These are phyloP conservation scores for Chelon labrosus DNA, from an alignment of 2,797 vertebrate species.

Conservation along the genomic window DNA sequence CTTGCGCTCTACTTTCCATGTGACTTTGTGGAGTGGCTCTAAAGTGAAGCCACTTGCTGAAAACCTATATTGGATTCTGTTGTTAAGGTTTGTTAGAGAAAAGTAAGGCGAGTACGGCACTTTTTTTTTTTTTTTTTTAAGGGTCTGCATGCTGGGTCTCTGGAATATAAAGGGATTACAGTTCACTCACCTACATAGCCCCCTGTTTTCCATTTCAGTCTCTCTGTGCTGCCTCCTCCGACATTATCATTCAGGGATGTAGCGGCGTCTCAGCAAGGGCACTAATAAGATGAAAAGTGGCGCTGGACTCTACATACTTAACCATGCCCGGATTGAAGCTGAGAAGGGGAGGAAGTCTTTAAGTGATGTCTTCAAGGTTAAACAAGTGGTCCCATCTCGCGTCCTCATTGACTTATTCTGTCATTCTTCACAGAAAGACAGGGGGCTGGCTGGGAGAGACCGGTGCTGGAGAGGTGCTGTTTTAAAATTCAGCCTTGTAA, in stretches of 20 bases:
- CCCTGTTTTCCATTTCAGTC: slow-evolving; percentile 51
- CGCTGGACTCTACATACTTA: slow-evolving; percentile 75
- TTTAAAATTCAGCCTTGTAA: slow-evolving; percentile 73
- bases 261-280: slow-evolving; percentile 70
- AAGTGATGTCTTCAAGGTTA: slow-evolving; percentile 84
- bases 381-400: slow-evolving; percentile 68
- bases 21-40: slow-evolving; percentile 31
- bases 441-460: slow-evolving; percentile 29
- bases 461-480: slow-evolving; percentile 29
- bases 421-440: slow-evolving; percentile 69
- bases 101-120: slow-evolving; percentile 18
- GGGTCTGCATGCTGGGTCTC: slow-evolving; percentile 31
- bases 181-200: slow-evolving; percentile 52
- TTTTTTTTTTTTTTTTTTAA: too few species aligned
- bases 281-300: slow-evolving; percentile 82
- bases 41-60: slow-evolving; percentile 35
- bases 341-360: slow-evolving; percentile 65
- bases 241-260: slow-evolving; percentile 76
- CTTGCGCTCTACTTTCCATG: slow-evolving; percentile 17
- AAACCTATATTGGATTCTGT: slow-evolving; percentile 46
- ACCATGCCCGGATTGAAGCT: slow-evolving; percentile 58
- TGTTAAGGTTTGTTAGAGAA: slow-evolving; percentile 30
- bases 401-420: slow-evolving; percentile 70
- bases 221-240: slow-evolving; percentile 54
- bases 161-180: slow-evolving; percentile 68